Evolutionary conservation across 2,888 invertebrate genomes (phyloP).

Genomic region (Spodoptera picta): DNA sequence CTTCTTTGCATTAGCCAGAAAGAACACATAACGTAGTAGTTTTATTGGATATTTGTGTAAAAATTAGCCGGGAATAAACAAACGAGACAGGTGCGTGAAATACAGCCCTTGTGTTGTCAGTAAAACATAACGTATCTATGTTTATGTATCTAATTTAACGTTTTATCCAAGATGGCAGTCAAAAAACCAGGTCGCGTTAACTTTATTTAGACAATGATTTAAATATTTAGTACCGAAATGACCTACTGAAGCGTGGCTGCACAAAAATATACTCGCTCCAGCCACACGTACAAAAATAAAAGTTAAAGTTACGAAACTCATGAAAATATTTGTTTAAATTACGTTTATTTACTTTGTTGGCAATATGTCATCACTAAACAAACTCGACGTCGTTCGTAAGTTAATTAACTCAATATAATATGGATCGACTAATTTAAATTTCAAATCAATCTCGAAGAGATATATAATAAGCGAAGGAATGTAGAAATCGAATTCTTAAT

Average conservation of each 20-base stretch:
- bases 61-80: too few relatives aligned
- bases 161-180: conserved; percentile 1
- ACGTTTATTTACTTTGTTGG: not conserved
- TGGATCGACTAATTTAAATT: conserved; percentile 5
- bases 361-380: not conserved
- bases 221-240: conserved; percentile 29
- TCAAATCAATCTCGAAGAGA: conserved; percentile 9
- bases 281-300: conserved; percentile 28
- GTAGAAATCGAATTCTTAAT: too few relatives aligned
- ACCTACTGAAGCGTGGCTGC: conserved; percentile 22
- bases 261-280: conserved; percentile 23
- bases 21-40: not conserved
- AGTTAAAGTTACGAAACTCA: conserved; percentile 3
- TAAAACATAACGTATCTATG: too few relatives aligned
- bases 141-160: too few relatives aligned
- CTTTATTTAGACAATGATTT: conserved; percentile 30
- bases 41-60: too few relatives aligned
- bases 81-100: too few relatives aligned
- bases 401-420: conserved; percentile 4
- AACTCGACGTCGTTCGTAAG: conserved; percentile 8
- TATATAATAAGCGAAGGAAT: too few relatives aligned
- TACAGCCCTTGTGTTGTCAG: too few relatives aligned
- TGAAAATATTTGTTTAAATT: not conserved
- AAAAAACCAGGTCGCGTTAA: conserved; percentile 7
- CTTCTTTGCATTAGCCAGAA: not conserved